Conservation (phyloP, 2,888 invertebrate genomes). For the Onthophagus sagittarius region DNA sequence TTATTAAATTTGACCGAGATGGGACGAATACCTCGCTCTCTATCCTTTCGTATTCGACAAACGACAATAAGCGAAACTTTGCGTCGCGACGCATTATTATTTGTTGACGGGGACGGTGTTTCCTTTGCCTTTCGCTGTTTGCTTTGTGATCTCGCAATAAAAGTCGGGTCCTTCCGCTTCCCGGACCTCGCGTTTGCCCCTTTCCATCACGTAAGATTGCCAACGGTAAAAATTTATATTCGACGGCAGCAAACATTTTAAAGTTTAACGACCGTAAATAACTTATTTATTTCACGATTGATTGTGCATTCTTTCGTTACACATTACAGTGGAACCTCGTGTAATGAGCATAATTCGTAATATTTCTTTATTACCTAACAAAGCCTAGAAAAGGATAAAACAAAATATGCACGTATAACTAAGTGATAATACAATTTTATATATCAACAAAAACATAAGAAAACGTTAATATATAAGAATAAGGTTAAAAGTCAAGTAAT, state of each 20-base stretch:
- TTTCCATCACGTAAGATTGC: slow-evolving; percentile 10
- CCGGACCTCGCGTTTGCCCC: background rate
- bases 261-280: slow-evolving; percentile 1
- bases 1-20: background rate
- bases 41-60: background rate
- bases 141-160: background rate
- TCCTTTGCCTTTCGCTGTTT: background rate
- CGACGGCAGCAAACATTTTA: slow-evolving; percentile 7
- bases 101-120: background rate
- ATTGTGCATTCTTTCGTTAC: background rate
- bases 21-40: background rate
- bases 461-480: no score
- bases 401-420: no score
- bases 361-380: no score
- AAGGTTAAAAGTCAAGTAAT: no score
- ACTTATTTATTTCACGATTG: background rate
- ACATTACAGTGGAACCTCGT: no score
- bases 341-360: no score
- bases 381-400: no score
- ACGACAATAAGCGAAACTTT: background rate
- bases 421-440: no score
- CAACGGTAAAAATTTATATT: slow-evolving; percentile 7
- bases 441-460: no score
- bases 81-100: background rate
- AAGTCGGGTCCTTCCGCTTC: background rate